A percentile compares a stretch with the other conserved stretches of the same genome.
These are phyloP conservation scores for Polypterus senegalus DNA, from an alignment of 2,113 vertebrate genomes.

Conservation along the genomic window DNA sequence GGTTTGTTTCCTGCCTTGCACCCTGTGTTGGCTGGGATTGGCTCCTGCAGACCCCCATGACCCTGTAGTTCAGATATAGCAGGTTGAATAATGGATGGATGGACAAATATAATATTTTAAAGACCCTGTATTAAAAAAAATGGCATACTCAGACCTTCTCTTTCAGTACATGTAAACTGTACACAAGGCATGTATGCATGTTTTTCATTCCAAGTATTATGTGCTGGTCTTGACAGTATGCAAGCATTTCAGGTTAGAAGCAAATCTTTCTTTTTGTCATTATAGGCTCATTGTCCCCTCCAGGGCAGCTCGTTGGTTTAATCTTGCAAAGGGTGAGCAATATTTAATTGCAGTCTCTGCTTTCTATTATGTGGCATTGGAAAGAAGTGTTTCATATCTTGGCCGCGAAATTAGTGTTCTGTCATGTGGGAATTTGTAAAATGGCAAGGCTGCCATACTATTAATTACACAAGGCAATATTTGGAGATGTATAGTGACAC, in stretches of 20 bases:
- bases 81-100: too few species aligned
- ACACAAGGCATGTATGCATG: too few species aligned
- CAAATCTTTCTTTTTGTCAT: conserved; percentile 22
- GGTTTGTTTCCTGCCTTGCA: too few species aligned
- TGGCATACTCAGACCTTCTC: too few species aligned
- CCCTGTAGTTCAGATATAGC: too few species aligned
- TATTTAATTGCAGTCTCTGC: conserved; percentile 44
- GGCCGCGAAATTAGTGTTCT: conserved; percentile 35
- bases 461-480: conserved; percentile 37
- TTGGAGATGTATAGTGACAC: conserved; percentile 26
- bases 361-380: conserved; percentile 39
- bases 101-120: too few species aligned
- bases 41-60: too few species aligned
- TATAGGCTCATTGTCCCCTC: conserved; percentile 28
- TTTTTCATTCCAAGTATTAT: too few species aligned
- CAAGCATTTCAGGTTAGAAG: conserved; percentile 11
- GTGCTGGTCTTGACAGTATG: neutral
- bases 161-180: too few species aligned
- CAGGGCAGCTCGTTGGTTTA: conserved; percentile 28
- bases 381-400: conserved; percentile 41
- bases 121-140: too few species aligned
- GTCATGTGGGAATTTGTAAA: conserved; percentile 33
- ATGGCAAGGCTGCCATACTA: conserved; percentile 25
- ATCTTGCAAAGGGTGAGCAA: conserved; percentile 40
- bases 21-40: too few species aligned